Base-by-base conservation (phyloP, 2,113 vertebrate genomes). In the Rhagologus leucostigma region DNA sequence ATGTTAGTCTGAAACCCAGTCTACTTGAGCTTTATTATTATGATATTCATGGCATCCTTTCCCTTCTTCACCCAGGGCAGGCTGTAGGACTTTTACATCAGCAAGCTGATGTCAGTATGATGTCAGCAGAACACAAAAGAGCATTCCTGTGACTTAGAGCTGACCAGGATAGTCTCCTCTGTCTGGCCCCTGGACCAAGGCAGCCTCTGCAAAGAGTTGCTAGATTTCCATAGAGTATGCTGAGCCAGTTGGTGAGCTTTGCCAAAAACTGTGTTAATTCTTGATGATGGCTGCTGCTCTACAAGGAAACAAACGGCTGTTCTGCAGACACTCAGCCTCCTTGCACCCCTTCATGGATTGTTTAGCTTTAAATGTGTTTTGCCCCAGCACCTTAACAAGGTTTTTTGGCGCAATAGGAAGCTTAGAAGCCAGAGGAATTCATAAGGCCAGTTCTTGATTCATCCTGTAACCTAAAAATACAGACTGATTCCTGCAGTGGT, bases 381-480 rank as follows among this genome's bases (percentile, higher is more conserved):
- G 29, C 46, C 37, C 32, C 62, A 53, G 80, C 56, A 60, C 24
- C 46, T 89, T 78, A 78, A 83, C 47, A 59, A 88, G 52, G 64
- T 63, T 94, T 93, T 88, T 84, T 91, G 70, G 82, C 90, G 65
- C 83, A 95, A 91, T 97, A 97, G 97, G 96, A 98, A 98, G 76
- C 92, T 87, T 60, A 60, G 65, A 84, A 93, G 70, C 90, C 75
- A 20, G 84, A 84, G 73, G 93, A 79, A 95, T 74, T 63, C 6
- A 2, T 91, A 90, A 89, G 53, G 64, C 75, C 87, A 60, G 89
- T 62, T 86, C 85, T 62, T 82, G 92, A 95, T 94, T 95, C 93
- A 97, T 98, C 97, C 97, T 97, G 97, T 88, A 76, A 57, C 94
- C 97, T 98, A 98, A 98, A 98, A 97, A 97, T 97, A 97, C 76